phyloP scores from a whole-genome alignment of 2,797 vertebrate genomes.

The Parambassis ranga region DNA sequence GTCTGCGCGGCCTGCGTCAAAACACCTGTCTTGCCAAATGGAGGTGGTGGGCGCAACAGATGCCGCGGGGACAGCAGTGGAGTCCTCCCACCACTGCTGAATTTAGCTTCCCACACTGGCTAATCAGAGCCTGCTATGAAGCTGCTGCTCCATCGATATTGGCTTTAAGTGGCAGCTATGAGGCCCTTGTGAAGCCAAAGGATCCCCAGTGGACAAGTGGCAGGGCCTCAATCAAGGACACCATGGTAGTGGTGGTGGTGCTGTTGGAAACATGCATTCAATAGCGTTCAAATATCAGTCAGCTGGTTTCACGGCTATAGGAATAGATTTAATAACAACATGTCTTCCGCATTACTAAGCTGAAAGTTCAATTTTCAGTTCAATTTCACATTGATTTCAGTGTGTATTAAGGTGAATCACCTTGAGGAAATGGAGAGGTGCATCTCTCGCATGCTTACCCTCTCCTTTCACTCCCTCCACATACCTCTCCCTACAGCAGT shows the following conservation, averaged over 20 bases:
- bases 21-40: constrained; percentile 57
- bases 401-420: constrained; percentile 79
- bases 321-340: constrained; percentile 79
- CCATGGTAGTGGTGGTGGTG: not conserved
- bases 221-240: constrained; percentile 39
- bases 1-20: constrained; percentile 23
- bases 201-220: not conserved
- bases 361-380: constrained; percentile 81
- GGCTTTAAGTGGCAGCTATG: constrained; percentile 6
- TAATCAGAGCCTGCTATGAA: constrained; percentile 22
- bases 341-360: constrained; percentile 74
- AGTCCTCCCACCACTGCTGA: not conserved
- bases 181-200: not conserved
- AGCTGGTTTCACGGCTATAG: constrained; percentile 58
- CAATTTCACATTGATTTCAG: constrained; percentile 81
- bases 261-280: constrained; percentile 40
- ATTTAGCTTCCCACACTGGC: constrained; percentile 12
- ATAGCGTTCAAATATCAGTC: constrained; percentile 56
- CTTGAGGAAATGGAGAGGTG: constrained; percentile 77
- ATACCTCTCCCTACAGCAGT: constrained; percentile 38
- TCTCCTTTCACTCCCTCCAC: not conserved
- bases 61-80: constrained; percentile 24
- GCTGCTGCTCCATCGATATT: constrained; percentile 26
- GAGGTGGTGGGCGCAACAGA: constrained; percentile 60
- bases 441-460: constrained; percentile 22